Base-by-base conservation (phyloP, 2,888 invertebrate species). In the Parnassius apollo region DNA sequence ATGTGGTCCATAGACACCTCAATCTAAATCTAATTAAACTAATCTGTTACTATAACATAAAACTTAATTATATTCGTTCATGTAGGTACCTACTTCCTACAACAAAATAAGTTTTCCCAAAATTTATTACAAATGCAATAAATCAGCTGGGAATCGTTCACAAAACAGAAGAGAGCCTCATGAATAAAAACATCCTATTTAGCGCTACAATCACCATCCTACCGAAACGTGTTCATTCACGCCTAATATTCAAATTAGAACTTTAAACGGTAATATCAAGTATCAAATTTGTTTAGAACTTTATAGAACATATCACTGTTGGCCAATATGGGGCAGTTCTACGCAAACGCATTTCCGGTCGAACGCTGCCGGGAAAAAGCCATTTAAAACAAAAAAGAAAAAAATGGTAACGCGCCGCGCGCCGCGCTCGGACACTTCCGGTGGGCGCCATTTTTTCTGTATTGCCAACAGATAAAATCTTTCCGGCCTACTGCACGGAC, bases 391-490 rank as follows among this genome's bases (percentile, higher is more conserved):
- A 91, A 91, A 91, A 91, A 90, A 86, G 74, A 73, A 79, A 88
- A 88, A 91, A 91, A 89, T 89, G 84, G 90, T 90, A 88, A 86
- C 88, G 87, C 84, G 89, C 88, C 81, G 87, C 84, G 84, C 88
- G 86, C 87, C 85, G 75, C 76, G 88, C 85, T 91, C 88, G 91
- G 91, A 91, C 91, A 91, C 91, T 91, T 91, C 91, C 91, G 91
- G 91, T 91, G 91, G 91, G 87, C 91, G 90, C 91, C 89, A 91
- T 91, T 91, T 63, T 91, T 91, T 91, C 91, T 91, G 89, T 91
- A 91, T 91, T 90, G 91, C 89, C 87, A 91, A 88, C 91, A 89
- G 91, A 91, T 91, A 91, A 91, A 91, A 91, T 91, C 91, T 91
- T 91, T 91, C 91, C 90, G 86, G 85, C 87, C 89, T 90, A 89